Conservation (phyloP, 1,140 invertebrate genomes). For the Platorchestia sp. region DNA sequence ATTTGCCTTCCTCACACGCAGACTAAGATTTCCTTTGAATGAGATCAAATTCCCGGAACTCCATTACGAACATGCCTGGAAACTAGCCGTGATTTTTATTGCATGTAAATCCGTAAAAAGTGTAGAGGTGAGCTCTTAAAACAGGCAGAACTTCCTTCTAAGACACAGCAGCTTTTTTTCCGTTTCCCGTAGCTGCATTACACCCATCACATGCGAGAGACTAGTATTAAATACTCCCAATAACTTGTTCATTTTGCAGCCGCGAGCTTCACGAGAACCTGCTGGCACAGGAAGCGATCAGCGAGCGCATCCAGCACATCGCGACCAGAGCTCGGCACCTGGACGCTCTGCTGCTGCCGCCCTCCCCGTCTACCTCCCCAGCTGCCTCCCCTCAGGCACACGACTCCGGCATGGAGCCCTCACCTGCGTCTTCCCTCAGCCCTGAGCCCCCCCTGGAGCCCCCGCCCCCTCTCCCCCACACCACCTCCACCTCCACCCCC, state of each 20-base stretch:
- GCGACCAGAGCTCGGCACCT: slow-evolving; percentile 62
- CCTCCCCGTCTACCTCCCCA: slow-evolving; percentile 45
- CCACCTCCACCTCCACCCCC: background rate
- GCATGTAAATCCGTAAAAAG: too few species aligned
- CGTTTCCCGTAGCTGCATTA: too few species aligned
- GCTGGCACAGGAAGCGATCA: slow-evolving; percentile 65
- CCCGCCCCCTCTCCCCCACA: slow-evolving; percentile 35
- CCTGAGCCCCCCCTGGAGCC: slow-evolving; percentile 41
- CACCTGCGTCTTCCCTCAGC: slow-evolving; percentile 45
- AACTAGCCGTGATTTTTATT: too few species aligned
- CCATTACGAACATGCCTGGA: too few species aligned
- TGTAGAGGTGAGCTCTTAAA: too few species aligned
- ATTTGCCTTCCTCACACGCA: too few species aligned
- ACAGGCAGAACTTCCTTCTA: too few species aligned
- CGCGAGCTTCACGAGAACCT: slow-evolving; percentile 64
- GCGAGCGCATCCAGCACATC: slow-evolving; percentile 63
- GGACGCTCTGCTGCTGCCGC: slow-evolving; percentile 64
- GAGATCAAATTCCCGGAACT: too few species aligned
- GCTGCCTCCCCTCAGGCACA: slow-evolving; percentile 7
- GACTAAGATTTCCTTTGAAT: too few species aligned
- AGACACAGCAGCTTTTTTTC: too few species aligned
- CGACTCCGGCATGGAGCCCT: slow-evolving; percentile 31
- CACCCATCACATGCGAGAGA: too few species aligned
- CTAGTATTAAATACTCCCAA: too few species aligned
- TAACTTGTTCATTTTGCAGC: slow-evolving; percentile 53